Conservation (phyloP, 2,888 invertebrate species). For the Keiferia lycopersicella region DNA sequence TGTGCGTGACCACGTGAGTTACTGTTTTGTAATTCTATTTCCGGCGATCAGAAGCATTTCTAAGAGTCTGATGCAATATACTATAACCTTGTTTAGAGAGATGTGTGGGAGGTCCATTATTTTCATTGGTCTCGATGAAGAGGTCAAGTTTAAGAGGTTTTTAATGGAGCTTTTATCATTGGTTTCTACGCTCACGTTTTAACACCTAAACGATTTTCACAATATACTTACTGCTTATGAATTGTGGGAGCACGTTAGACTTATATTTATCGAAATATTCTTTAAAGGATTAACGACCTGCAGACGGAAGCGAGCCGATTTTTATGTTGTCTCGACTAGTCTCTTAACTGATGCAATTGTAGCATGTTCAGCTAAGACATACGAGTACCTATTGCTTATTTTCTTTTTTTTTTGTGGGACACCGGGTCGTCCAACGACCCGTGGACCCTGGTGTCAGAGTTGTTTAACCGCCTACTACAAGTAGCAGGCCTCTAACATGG, state of each 20-base stretch:
- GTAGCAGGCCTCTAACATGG: too few relatives aligned
- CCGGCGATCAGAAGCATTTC: conserved; percentile 9
- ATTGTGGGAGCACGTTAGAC: too few relatives aligned
- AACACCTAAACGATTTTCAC: neutral
- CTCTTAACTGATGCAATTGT: too few relatives aligned
- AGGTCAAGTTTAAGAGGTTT: conserved; percentile 12
- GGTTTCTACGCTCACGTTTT: neutral
- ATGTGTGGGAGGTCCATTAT: conserved; percentile 18
- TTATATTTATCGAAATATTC: neutral
- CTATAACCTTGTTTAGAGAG: conserved; percentile 18
- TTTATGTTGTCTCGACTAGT: too few relatives aligned
- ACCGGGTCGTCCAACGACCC: too few relatives aligned
- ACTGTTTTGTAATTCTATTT: conserved; percentile 20
- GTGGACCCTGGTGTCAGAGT: too few relatives aligned
- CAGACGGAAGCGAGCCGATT: too few relatives aligned
- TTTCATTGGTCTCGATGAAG: neutral
- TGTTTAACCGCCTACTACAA: too few relatives aligned
- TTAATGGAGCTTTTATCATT: neutral
- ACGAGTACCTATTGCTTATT: too few relatives aligned
- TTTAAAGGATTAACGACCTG: too few relatives aligned
- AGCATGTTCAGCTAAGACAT: too few relatives aligned
- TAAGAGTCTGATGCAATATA: conserved; percentile 14
- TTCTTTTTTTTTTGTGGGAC: too few relatives aligned
- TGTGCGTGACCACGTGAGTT: conserved; percentile 23
- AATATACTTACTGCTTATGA: neutral